Conservation (phyloP, 2,888 invertebrate species). For the Melipona bicolor region DNA sequence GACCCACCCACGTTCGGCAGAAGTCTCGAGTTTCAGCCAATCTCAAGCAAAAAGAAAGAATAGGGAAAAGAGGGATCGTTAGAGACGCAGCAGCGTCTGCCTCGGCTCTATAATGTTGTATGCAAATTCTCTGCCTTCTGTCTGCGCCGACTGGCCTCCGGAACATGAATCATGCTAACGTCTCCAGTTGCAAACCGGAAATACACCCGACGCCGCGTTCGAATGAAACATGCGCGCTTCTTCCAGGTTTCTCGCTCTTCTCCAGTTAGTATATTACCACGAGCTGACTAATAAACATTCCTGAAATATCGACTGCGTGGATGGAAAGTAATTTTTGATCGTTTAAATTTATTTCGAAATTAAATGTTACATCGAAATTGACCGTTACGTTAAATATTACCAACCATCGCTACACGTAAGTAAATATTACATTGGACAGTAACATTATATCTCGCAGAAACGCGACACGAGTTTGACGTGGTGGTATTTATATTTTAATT, state of each 20-base stretch:
- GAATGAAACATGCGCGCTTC: slow-evolving; percentile 39
- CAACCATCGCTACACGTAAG: too few species aligned
- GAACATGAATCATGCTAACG: slow-evolving; percentile 61
- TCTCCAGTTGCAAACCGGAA: slow-evolving; percentile 68
- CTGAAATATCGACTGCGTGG: background rate
- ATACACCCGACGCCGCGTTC: slow-evolving; percentile 49
- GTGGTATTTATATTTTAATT: too few species aligned
- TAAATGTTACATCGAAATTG: background rate
- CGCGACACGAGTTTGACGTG: too few species aligned
- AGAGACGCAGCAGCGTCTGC: slow-evolving; percentile 34
- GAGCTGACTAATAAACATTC: background rate
- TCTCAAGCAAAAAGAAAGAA: slow-evolving; percentile 34
- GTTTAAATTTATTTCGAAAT: background rate
- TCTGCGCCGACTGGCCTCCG: slow-evolving; percentile 37
- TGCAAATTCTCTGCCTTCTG: slow-evolving; percentile 63
- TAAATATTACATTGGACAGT: too few species aligned
- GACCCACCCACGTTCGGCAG: slow-evolving; percentile 48
- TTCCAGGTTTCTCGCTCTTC: background rate
- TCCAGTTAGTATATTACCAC: background rate
- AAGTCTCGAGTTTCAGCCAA: slow-evolving; percentile 61
- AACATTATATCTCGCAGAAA: too few species aligned
- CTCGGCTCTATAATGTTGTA: slow-evolving; percentile 57
- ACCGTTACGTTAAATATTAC: too few species aligned
- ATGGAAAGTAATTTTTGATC: background rate
- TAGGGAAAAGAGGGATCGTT: slow-evolving; percentile 21